Conservation (phyloP, 1,140 invertebrate genomes). For the Acromyrmex charruanus region DNA sequence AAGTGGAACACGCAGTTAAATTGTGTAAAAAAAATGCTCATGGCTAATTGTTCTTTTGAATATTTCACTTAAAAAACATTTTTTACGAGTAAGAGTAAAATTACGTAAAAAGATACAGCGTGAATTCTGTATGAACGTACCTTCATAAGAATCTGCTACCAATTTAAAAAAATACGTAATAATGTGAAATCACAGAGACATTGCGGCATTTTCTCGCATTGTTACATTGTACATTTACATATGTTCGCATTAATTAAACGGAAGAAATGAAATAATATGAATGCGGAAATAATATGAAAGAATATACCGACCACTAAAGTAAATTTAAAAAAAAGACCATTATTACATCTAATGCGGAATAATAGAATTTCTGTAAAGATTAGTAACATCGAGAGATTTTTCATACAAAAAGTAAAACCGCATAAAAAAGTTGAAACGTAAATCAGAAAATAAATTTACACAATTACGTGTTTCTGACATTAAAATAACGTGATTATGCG, state of each 20-base stretch:
- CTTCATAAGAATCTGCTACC: neutral
- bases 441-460: slow-evolving; percentile 5
- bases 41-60: neutral
- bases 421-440: neutral
- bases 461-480: slow-evolving; percentile 28
- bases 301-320: neutral
- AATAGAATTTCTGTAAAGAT: neutral
- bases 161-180: slow-evolving; percentile 14
- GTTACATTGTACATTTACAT: neutral
- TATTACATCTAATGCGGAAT: neutral
- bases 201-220: slow-evolving; percentile 2
- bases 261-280: neutral
- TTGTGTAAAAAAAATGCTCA: neutral
- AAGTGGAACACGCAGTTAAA: neutral
- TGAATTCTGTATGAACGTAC: neutral
- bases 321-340: neutral
- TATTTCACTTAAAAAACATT: neutral
- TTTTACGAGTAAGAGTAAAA: neutral
- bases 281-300: neutral
- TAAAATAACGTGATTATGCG: slow-evolving; percentile 41
- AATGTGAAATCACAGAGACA: neutral
- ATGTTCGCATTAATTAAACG: slow-evolving; percentile 22
- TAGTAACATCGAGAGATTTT: neutral
- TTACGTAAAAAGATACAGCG: neutral
- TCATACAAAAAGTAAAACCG: neutral